Percentiles rank a stretch among this genome's conserved stretches.
These are phyloP conservation scores for Cataglyphis cursor DNA, from an alignment of 2,888 invertebrate species.

Conservation along the genomic window DNA sequence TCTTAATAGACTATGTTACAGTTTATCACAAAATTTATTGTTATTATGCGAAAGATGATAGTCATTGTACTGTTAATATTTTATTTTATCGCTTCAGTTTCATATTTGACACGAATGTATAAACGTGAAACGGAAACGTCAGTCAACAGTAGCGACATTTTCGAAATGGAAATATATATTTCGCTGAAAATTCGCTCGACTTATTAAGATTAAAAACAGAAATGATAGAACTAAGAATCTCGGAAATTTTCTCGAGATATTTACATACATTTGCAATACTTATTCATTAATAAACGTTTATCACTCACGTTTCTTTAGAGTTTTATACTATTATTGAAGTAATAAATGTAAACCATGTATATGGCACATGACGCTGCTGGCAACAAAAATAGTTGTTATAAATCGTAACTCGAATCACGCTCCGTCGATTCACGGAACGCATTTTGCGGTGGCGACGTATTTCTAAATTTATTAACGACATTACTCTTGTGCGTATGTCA, in stretches of 20 bases:
- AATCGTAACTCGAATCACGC: slow-evolving; percentile 33
- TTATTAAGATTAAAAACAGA: not conserved
- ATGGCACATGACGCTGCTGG: not conserved
- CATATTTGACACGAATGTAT: not conserved
- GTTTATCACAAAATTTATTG: slow-evolving; percentile 37
- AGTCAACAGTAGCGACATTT: not conserved
- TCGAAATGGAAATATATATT: not conserved
- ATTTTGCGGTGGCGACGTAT: slow-evolving; percentile 25
- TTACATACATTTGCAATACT: slow-evolving; percentile 2
- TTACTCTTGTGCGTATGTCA: slow-evolving; percentile 41
- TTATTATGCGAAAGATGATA: slow-evolving; percentile 15
- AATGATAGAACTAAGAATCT: not conserved
- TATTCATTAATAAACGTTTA: not conserved
- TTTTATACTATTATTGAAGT: slow-evolving; percentile 2
- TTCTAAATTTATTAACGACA: slow-evolving; percentile 43
- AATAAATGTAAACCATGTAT: not conserved
- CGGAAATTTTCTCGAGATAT: not conserved
- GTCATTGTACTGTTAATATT: slow-evolving; percentile 4
- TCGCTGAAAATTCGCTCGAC: not conserved
- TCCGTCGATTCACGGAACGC: slow-evolving; percentile 25
- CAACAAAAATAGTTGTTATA: slow-evolving; percentile 38
- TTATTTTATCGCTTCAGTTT: slow-evolving; percentile 18
- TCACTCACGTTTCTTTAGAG: not conserved
- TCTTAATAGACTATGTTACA: slow-evolving; percentile 53
- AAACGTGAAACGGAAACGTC: not conserved